These are phyloP conservation scores for Brassicogethes aeneus DNA, from an alignment of 2,888 invertebrate species.

Conservation along the genomic window DNA sequence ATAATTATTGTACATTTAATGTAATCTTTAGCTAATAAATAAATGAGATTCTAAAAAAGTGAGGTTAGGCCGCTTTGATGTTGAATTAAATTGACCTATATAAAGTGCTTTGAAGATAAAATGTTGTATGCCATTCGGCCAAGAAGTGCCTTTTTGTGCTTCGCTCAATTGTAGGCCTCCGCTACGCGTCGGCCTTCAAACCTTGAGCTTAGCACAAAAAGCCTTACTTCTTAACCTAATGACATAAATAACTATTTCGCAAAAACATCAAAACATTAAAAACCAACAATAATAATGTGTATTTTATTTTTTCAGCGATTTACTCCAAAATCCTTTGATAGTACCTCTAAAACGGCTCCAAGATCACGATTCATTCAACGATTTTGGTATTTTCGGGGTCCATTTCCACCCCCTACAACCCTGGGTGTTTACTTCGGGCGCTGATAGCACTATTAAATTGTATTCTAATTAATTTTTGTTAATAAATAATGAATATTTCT, in stretches of 20 bases:
- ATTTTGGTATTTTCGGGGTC: slow-evolving; percentile 80
- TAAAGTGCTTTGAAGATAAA: slow-evolving; percentile 3
- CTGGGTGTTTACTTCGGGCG: slow-evolving; percentile 92
- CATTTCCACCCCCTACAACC: slow-evolving; percentile 94
- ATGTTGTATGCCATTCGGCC: too few relatives aligned
- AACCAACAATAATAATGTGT: too few relatives aligned
- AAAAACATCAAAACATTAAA: background rate
- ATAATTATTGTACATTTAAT: too few relatives aligned
- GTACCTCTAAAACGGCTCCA: slow-evolving; percentile 92
- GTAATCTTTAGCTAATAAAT: too few relatives aligned
- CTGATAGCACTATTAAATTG: slow-evolving; percentile 80
- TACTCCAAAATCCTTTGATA: slow-evolving; percentile 91
- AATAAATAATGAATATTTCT: too few relatives aligned
- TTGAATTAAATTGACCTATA: too few relatives aligned
- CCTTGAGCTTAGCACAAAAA: too few relatives aligned
- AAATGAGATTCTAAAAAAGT: slow-evolving; percentile 98
- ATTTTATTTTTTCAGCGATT: slow-evolving; percentile 63
- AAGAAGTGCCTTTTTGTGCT: too few relatives aligned
- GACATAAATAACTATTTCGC: background rate
- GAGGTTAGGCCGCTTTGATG: too few relatives aligned
- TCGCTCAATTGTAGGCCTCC: too few relatives aligned
- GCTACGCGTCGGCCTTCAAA: too few relatives aligned
- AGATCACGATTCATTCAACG: slow-evolving; percentile 63
- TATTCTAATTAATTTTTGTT: slow-evolving; percentile 56
- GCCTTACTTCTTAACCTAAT: too few relatives aligned